A percentile compares a stretch with the other conserved stretches of the same genome.
Conservation (phyloP, 2,797 vertebrate species). For the Lutjanus argentimaculatus region DNA sequence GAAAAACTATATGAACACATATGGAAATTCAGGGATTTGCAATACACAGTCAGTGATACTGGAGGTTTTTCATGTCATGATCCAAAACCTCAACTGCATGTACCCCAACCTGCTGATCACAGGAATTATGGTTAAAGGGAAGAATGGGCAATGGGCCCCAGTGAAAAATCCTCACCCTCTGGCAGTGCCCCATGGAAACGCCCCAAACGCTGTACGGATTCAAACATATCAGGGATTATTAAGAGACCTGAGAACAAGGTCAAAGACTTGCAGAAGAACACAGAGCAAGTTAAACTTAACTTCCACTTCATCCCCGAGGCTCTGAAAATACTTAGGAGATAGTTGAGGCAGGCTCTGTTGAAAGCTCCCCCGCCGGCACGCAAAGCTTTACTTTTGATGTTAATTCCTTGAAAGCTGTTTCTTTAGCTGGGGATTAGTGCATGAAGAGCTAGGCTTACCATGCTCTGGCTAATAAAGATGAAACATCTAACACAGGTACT, state of each 20-base stretch:
- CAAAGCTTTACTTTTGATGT: constrained; percentile 90
- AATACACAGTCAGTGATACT: neutral
- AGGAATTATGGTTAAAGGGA: constrained; percentile 47
- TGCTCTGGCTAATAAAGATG: constrained; percentile 90
- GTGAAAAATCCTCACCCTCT: constrained; percentile 64
- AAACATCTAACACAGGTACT: constrained; percentile 90
- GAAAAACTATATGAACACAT: constrained; percentile 16
- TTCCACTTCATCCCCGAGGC: constrained; percentile 87
- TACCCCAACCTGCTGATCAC: constrained; percentile 62
- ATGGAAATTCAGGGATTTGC: constrained; percentile 21
- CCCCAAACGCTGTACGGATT: constrained; percentile 66
- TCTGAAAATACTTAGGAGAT: constrained; percentile 88
- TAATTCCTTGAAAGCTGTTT: constrained; percentile 92
- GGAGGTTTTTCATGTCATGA: constrained; percentile 39
- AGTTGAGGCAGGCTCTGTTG: constrained; percentile 85
- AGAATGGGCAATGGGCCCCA: constrained; percentile 48
- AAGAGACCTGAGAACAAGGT: constrained; percentile 87
- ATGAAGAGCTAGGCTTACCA: constrained; percentile 88
- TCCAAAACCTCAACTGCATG: constrained; percentile 34
- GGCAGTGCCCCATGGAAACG: constrained; percentile 66
- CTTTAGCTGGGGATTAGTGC: constrained; percentile 90
- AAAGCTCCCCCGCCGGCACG: constrained; percentile 87
- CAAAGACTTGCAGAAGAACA: constrained; percentile 86
- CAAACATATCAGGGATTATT: constrained; percentile 84
- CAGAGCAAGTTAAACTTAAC: constrained; percentile 89